Conservation (phyloP, 2,888 invertebrate species). For the Lasius platythorax region DNA sequence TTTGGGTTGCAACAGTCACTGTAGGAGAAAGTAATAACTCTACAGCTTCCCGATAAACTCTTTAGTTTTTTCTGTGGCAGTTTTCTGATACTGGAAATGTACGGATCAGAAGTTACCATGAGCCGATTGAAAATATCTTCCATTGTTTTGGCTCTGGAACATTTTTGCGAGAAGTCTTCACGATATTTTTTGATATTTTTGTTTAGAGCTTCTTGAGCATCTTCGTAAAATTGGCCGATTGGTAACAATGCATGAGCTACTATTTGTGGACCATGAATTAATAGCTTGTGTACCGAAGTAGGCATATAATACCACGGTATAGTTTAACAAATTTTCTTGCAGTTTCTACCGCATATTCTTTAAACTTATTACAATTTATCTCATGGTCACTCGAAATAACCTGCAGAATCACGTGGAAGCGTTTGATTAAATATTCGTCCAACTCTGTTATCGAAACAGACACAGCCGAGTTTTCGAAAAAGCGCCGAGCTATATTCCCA, state of each 20-base stretch:
- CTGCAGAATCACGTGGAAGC: background rate
- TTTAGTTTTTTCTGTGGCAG: background rate
- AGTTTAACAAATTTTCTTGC: background rate
- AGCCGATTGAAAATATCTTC: background rate
- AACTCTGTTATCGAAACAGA: background rate
- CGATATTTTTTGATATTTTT: background rate
- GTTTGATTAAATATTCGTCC: background rate
- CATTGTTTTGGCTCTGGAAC: background rate
- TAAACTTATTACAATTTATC: background rate
- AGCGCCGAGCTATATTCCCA: background rate
- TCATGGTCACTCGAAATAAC: background rate
- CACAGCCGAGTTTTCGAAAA: background rate
- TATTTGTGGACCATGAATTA: background rate
- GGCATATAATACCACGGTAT: background rate
- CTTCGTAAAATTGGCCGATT: background rate
- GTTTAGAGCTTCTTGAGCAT: background rate
- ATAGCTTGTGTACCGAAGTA: background rate
- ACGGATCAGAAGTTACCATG: background rate
- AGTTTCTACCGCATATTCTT: background rate
- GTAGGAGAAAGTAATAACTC: background rate
- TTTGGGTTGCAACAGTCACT: background rate
- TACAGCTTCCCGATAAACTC: background rate
- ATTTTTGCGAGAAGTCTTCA: background rate
- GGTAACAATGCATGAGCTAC: background rate
- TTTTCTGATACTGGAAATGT: background rate